Evolutionary conservation across 1,140 invertebrate genomes (phyloP).

Genomic region (Colletes gigas): DNA sequence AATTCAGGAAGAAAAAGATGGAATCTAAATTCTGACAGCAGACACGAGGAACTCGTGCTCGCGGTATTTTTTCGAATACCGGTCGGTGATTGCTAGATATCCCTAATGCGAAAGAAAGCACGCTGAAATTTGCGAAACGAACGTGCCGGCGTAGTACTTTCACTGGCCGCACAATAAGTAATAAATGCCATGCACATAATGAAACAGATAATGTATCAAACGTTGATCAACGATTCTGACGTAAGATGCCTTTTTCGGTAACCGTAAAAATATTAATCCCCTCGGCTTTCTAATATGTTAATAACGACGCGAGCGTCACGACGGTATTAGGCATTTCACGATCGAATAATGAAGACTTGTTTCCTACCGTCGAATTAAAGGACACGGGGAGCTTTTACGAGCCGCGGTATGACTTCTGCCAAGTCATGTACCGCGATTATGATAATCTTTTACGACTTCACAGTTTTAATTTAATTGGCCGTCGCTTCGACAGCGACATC

Average conservation of each 20-base stretch:
- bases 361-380: conserved; percentile 8
- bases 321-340: conserved; percentile 38
- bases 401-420: background rate
- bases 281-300: conserved; percentile 48
- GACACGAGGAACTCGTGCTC: conserved; percentile 5
- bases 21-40: background rate
- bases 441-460: background rate
- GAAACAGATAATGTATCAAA: conserved; percentile 46
- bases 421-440: background rate
- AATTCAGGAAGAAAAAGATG: background rate
- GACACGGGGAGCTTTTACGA: conserved; percentile 4
- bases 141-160: conserved; percentile 17
- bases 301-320: conserved; percentile 26
- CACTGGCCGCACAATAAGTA: conserved; percentile 48
- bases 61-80: background rate
- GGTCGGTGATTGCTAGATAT: background rate
- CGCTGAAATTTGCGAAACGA: conserved; percentile 31
- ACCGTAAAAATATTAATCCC: conserved; percentile 37
- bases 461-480: conserved; percentile 22
- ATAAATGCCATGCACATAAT: conserved; percentile 49
- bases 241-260: conserved; percentile 29
- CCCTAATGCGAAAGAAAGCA: conserved; percentile 29
- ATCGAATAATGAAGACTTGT: conserved; percentile 33
- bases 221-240: conserved; percentile 42
- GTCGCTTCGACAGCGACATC: background rate